Percentiles rank a stretch among this genome's conserved stretches.
Conservation (phyloP, 2,113 vertebrate genomes). For the Daubentonia madagascariensis region DNA sequence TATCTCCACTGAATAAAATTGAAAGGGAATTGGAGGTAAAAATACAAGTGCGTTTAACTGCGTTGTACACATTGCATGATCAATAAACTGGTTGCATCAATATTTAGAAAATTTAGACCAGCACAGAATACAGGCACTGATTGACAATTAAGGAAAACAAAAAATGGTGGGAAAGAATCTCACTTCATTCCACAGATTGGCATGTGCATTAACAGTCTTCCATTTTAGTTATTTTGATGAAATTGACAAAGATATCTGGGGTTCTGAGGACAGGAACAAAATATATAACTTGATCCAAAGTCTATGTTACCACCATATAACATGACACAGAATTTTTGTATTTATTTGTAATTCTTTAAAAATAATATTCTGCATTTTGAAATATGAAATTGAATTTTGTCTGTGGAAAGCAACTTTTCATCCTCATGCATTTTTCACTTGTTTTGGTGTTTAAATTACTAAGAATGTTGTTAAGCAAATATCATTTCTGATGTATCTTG, state of each 20-base stretch:
- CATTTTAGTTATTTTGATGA: background rate
- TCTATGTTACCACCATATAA: background rate
- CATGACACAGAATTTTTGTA: background rate
- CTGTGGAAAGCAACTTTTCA: background rate
- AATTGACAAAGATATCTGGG: background rate
- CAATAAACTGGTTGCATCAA: background rate
- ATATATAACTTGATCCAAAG: background rate
- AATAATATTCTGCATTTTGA: background rate
- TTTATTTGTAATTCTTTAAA: slow-evolving; percentile 28
- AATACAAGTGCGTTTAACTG: background rate
- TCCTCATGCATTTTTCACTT: background rate
- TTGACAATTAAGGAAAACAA: background rate
- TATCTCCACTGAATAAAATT: background rate
- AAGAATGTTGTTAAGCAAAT: background rate
- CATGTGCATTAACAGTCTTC: background rate
- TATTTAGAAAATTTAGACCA: background rate
- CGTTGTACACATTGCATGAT: background rate
- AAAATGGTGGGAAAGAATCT: background rate
- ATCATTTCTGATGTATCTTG: background rate
- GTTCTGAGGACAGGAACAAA: background rate
- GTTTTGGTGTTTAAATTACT: slow-evolving; percentile 20
- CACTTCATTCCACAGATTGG: background rate
- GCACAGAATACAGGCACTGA: background rate
- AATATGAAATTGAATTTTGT: background rate
- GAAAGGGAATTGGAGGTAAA: background rate